These are phyloP conservation scores for Eonycteris spelaea DNA, from an alignment of 2,113 vertebrate species.

Conservation along the genomic window DNA sequence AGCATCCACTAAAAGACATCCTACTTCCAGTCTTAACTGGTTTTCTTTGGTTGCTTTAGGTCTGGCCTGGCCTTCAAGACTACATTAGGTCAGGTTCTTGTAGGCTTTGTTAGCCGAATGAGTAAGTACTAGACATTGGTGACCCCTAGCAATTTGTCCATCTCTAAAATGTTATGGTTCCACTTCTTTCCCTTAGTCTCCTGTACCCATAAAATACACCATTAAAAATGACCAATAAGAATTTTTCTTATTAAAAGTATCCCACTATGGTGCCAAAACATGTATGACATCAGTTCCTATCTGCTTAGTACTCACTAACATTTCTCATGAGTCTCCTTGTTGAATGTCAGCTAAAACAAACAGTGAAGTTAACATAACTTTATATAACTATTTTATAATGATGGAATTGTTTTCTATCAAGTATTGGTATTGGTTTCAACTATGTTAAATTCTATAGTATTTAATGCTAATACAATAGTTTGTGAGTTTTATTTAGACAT, in stretches of 20 bases:
- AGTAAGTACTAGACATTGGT: neutral
- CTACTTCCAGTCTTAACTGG: neutral
- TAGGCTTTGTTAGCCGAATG: neutral
- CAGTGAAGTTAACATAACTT: neutral
- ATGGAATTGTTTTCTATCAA: neutral
- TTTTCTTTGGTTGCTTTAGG: neutral
- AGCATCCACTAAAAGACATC: neutral
- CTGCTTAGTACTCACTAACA: neutral
- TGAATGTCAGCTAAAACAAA: neutral
- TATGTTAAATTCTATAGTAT: neutral
- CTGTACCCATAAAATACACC: neutral
- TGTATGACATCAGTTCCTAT: neutral
- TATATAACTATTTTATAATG: neutral
- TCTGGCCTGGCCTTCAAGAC: neutral
- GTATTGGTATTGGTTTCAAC: conserved; percentile 5
- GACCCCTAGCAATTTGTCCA: neutral
- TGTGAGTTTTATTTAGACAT: neutral
- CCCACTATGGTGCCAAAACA: neutral
- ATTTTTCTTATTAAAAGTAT: neutral
- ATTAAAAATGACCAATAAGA: neutral
- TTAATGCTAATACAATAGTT: neutral
- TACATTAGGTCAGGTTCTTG: neutral
- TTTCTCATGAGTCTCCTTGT: neutral
- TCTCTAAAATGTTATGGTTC: neutral
- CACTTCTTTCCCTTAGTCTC: neutral